Conservation (phyloP, 2,113 vertebrate genomes). For the Platichthys flesus region DNA sequence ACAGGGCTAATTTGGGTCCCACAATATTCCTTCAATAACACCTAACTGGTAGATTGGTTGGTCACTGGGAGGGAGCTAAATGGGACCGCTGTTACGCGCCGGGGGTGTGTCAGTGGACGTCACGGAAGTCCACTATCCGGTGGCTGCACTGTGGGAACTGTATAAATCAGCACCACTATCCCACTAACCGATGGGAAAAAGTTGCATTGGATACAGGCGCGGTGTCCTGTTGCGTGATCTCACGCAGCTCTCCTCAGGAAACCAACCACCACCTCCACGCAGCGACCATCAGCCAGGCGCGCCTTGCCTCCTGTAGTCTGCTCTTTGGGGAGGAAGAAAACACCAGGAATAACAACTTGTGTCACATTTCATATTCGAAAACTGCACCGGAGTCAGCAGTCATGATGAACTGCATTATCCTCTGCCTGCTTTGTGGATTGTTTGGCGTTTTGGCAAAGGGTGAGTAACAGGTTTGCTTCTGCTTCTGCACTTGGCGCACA, state of each 20-base stretch:
- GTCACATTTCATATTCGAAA: slow-evolving; percentile 20
- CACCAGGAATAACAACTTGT: slow-evolving; percentile 58
- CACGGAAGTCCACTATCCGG: slow-evolving; percentile 72
- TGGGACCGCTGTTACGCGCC: slow-evolving; percentile 33
- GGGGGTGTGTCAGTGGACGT: slow-evolving; percentile 77
- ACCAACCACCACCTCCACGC: slow-evolving; percentile 21
- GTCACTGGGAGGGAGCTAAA: neutral
- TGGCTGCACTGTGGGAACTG: slow-evolving; percentile 77
- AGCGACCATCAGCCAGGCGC: slow-evolving; percentile 31
- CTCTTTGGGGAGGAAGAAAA: slow-evolving; percentile 10
- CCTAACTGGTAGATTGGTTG: neutral
- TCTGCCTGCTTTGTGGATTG: slow-evolving; percentile 82
- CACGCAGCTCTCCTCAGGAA: slow-evolving; percentile 62
- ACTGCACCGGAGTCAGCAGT: slow-evolving; percentile 43
- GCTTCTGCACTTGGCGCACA: neutral
- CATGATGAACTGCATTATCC: slow-evolving; percentile 75
- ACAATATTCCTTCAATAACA: neutral
- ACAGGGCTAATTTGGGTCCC: neutral
- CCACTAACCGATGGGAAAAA: slow-evolving; percentile 68
- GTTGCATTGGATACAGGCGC: slow-evolving; percentile 67
- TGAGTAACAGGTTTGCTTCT: slow-evolving; percentile 59
- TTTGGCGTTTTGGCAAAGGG: slow-evolving; percentile 77
- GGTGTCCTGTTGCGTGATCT: slow-evolving; percentile 68
- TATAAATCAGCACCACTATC: slow-evolving; percentile 76
- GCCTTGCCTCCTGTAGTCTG: neutral